Evolutionary conservation across 2,888 invertebrate species (phyloP).

Genomic region (Protodeltote pygarga): DNA sequence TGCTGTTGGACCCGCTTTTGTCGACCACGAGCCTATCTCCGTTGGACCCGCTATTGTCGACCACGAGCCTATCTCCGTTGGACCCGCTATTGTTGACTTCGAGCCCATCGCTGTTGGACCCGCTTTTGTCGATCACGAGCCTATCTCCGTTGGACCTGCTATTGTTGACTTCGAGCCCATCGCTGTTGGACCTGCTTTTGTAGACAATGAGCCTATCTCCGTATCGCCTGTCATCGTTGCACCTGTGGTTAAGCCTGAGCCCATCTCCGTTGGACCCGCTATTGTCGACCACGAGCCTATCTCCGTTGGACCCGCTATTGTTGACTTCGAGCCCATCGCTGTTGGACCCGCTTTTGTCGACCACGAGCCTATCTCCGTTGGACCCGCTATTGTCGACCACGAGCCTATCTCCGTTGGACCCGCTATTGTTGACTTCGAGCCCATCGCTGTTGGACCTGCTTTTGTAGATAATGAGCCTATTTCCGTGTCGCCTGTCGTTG

Average conservation of each 20-base stretch:
- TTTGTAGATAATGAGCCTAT: not conserved
- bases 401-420: conserved; percentile 25
- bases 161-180: too few relatives aligned
- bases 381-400: conserved; percentile 27
- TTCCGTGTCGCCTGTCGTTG: not conserved
- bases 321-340: conserved; percentile 14
- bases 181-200: too few relatives aligned
- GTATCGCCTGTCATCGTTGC: not conserved
- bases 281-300: conserved; percentile 14
- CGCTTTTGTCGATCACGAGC: too few relatives aligned
- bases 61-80: conserved; percentile 8
- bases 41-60: conserved; percentile 18
- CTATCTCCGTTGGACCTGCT: conserved; percentile 19
- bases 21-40: conserved; percentile 25
- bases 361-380: conserved; percentile 17
- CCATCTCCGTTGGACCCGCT: conserved; percentile 37
- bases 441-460: too few relatives aligned
- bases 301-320: conserved; percentile 26
- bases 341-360: conserved; percentile 23
- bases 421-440: conserved; percentile 9
- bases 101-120: too few relatives aligned
- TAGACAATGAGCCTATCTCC: not conserved
- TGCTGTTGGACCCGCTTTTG: conserved; percentile 25
- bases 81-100: too few relatives aligned
- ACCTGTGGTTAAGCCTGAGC: conserved; percentile 13